phyloP scores from a whole-genome alignment of 92 coral and sea anemone genomes.

The Montipora capitata region DNA sequence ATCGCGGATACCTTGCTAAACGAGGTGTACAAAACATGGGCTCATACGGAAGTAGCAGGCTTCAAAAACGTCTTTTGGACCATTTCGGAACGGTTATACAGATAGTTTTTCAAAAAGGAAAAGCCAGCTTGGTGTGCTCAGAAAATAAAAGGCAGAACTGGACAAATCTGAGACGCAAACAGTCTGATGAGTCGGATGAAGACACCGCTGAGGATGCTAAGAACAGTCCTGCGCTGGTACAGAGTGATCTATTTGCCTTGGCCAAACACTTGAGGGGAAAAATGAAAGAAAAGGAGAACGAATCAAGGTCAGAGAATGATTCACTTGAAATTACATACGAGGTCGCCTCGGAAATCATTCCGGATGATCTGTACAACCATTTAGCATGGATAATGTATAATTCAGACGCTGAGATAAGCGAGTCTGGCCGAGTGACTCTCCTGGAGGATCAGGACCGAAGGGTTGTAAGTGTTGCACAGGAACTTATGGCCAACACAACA shows the following conservation, averaged over 20 bases:
- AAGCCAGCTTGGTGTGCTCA: slow-evolving; percentile 14
- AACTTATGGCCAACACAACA: slow-evolving; percentile 45
- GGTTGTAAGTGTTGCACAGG: slow-evolving; percentile 22
- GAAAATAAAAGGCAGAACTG: slow-evolving; percentile 20
- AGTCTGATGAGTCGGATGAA: slow-evolving; percentile 24
- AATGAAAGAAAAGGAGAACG: slow-evolving; percentile 30
- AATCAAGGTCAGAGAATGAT: slow-evolving; percentile 8
- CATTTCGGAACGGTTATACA: slow-evolving; percentile 15
- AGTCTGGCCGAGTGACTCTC: no score
- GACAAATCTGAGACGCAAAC: slow-evolving; percentile 24
- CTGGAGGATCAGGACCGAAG: slow-evolving; percentile 29
- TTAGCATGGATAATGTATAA: no score
- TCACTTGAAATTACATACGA: no score
- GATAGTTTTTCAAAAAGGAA: slow-evolving; percentile 32
- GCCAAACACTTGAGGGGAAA: slow-evolving; percentile 38
- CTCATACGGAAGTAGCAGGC: slow-evolving; percentile 33
- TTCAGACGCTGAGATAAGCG: slow-evolving; percentile 10
- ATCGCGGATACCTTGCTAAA: slow-evolving; percentile 19
- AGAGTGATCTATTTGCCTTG: slow-evolving; percentile 15
- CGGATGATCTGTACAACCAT: no score
- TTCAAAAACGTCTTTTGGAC: slow-evolving; percentile 25
- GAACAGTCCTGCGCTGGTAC: slow-evolving; percentile 1
- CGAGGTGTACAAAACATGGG: slow-evolving; percentile 27
- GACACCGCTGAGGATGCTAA: slow-evolving; percentile 22
- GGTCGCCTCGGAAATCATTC: no score